These are phyloP conservation scores for Heliocidaris tuberculata DNA, from an alignment of 35 echinoderm and acorn worm genomes.

Conservation along the genomic window DNA sequence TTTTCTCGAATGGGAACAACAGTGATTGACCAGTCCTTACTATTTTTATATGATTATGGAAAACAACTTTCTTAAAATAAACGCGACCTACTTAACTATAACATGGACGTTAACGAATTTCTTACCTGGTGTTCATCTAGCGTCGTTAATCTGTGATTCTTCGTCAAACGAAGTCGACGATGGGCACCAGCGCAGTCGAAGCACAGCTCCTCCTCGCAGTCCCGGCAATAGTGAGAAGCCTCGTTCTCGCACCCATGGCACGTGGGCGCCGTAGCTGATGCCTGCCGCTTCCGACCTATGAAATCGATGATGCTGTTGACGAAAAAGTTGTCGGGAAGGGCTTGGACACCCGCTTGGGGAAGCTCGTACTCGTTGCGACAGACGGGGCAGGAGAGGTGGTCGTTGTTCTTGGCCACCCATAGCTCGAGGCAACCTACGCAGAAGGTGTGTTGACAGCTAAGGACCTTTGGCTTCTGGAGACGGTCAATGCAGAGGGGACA, in stretches of 20 bases:
- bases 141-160: constrained; percentile 67
- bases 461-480: constrained; percentile 84
- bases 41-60: too few relatives aligned
- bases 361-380: constrained; percentile 87
- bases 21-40: too few relatives aligned
- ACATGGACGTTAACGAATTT: background rate
- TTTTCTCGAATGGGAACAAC: too few relatives aligned
- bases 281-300: constrained; percentile 78
- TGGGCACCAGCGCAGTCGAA: constrained; percentile 87
- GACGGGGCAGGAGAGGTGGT: constrained; percentile 82
- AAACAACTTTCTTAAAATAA: too few relatives aligned
- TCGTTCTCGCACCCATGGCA: constrained; percentile 86
- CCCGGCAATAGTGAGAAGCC: constrained; percentile 78
- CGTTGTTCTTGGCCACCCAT: constrained; percentile 78
- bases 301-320: constrained; percentile 99
- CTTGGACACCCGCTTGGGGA: constrained; percentile 57
- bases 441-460: constrained; percentile 93
- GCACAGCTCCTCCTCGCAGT: constrained; percentile 87
- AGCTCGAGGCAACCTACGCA: constrained; percentile 83
- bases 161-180: constrained; percentile 71
- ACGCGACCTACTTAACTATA: too few relatives aligned
- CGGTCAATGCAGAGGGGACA: constrained; percentile 95
- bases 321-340: constrained; percentile 97
- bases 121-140: constrained; percentile 81
- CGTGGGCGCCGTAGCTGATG: constrained; percentile 47